Evolutionary conservation across 2,797 vertebrate species (phyloP), one percentile per base, ranked within the genome.

Genomic region (Sciaenops ocellatus): DNA sequence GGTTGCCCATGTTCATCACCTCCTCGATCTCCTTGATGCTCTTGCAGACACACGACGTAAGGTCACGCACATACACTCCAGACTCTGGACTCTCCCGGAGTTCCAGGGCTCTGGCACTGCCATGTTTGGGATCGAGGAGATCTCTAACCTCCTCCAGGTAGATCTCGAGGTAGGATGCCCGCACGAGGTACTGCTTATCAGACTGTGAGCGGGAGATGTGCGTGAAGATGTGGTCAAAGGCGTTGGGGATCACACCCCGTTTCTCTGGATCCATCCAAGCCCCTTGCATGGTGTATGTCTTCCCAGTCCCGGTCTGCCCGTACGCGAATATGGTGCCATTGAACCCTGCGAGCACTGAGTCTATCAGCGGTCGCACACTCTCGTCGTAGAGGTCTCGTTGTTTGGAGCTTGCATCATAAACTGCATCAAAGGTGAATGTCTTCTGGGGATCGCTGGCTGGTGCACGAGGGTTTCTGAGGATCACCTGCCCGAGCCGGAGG

Each of bases 261-360:
- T 95, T 96, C 89, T 98, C 98, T 0, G 96, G 94, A 87, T 98
- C 98, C 78, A 93, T 83, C 97, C 98, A 98, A 1, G 94, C 95
- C 0, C 98, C 98, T 89, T 98, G 97, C 98, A 99, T 99, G 74
- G 98, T 98, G 94, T 98, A 98, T 0, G 98, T 99, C 93, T 99
- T 99, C 30, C 98, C 98, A 0, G 98, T 99, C 69, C 98, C 98
- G 0, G 98, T 99, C 90, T 99, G 98, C 0, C 98, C 98, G 0
- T 99, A 99, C 9, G 97, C 98, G 57, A 99, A 96, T 48, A 99
- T 95, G 22, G 98, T 99, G 52, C 98, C 98, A 5, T 99, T 99
- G 92, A 99, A 98, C 3, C 98, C 98, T 4, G 92, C 96, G 11
- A 99, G 94, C 44, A 98, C 98, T 0, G 96, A 97, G 82, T 98